Base-by-base conservation (phyloP, 2,797 vertebrate species). In the Galaxias olidus region DNA sequence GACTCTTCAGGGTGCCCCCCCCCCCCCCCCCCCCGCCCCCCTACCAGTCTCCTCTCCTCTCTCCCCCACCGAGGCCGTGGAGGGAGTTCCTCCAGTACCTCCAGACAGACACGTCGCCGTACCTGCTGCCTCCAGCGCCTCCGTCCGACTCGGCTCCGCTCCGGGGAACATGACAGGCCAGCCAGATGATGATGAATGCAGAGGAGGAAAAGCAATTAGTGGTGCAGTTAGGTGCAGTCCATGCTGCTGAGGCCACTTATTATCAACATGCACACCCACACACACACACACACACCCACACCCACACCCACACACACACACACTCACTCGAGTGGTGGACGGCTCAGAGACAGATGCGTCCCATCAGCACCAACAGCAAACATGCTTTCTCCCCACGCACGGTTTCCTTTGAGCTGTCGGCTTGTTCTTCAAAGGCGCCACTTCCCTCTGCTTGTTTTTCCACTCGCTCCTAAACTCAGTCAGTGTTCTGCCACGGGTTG, bases 141-240 rank as follows among this genome's bases (percentile, higher is more conserved):
- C 77, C 69, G 74, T 79, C 81, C 83, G 79, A 41, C 68, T 77
- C 9, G 74, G 68, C 82, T 66, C 71, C 51, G 71, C 72, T 79
- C 45, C 58, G 73, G 83, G 79, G 87, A 84, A 85, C 80, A 82
- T 86, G 88, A 87, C 91, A 91, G 85, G 80, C 76, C 51, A 15
- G 76, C 82, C 83, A 90, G 84, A 91, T 90, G 90, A 91, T 90
- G 89, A 91, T 91, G 87, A 91, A 92, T 91, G 88, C 84, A 85
- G 86, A 87, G 82, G 86, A 84, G 85, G 85, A 90, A 90, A 92
- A 91, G 90, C 89, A 90, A 92, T 90, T 89, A 92, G 84, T 84
- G 86, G 79, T 86, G 84, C 88, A 86, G 87, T 89, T 88, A 90
- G 87, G 86, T 87, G 84, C 84, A 86, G 86, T 86, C 71, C 79